These are phyloP conservation scores for Platalea minor DNA, from an alignment of 2,797 vertebrate species.

Conservation along the genomic window DNA sequence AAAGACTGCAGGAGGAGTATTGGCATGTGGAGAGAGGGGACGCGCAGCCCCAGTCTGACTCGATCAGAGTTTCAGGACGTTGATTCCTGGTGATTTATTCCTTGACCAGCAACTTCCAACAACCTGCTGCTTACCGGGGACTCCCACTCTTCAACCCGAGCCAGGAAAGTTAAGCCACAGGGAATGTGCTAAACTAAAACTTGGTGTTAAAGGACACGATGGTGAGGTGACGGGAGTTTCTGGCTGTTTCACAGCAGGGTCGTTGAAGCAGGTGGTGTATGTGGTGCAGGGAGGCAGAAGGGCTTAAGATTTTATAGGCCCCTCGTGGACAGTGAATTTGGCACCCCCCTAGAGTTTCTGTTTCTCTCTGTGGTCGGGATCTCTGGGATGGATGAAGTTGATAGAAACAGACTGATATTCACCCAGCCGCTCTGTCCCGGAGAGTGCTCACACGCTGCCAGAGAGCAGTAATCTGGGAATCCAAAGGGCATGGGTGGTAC, in stretches of 20 bases:
- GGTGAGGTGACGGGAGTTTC: neutral
- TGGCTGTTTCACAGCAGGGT: neutral
- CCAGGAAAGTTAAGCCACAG: neutral
- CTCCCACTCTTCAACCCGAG: neutral
- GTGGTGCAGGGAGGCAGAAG: neutral
- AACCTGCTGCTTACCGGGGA: neutral
- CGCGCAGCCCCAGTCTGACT: neutral
- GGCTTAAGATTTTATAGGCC: neutral
- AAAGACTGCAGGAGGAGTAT: neutral
- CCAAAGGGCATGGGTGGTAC: fast-evolving
- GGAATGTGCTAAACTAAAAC: neutral
- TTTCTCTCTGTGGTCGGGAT: neutral
- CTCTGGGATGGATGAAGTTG: neutral
- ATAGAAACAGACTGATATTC: neutral
- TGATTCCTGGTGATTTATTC: neutral
- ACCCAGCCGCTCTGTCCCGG: neutral
- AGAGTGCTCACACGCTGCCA: neutral
- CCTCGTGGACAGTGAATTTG: neutral
- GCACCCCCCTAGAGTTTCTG: neutral
- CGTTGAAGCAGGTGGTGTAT: neutral
- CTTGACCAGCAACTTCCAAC: neutral
- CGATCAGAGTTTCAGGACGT: neutral
- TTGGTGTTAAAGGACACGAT: neutral
- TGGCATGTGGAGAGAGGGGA: neutral
- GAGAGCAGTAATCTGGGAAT: neutral